phyloP scores from a whole-genome alignment of 2,113 vertebrate genomes.

The Trichomycterus rosablanca region DNA sequence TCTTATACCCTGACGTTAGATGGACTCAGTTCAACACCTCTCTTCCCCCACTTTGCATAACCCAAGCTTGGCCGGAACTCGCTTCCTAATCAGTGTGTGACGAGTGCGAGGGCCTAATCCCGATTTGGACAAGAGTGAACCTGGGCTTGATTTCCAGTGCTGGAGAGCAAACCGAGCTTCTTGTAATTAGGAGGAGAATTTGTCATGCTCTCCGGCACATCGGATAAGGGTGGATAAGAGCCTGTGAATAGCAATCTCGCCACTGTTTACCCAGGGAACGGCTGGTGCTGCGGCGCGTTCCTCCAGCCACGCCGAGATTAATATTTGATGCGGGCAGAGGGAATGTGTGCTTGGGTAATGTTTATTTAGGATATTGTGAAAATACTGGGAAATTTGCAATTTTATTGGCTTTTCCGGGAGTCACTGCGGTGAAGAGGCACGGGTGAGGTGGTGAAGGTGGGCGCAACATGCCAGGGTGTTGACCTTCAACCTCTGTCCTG shows the following conservation, averaged over 20 bases:
- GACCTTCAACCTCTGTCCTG: conserved; percentile 32
- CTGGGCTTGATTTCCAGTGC: conserved; percentile 81
- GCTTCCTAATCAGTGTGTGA: conserved; percentile 15
- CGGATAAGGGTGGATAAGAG: conserved; percentile 74
- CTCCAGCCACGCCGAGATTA: conserved; percentile 82
- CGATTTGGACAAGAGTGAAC: conserved; percentile 27
- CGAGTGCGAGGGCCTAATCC: conserved; percentile 36
- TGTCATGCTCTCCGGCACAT: conserved; percentile 84
- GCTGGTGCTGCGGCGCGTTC: conserved; percentile 71
- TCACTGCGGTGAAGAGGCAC: conserved; percentile 24
- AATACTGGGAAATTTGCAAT: conserved; percentile 96
- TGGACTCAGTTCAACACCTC: conserved; percentile 9
- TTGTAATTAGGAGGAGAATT: conserved; percentile 90
- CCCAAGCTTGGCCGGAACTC: conserved; percentile 19
- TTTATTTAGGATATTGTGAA: conserved; percentile 99
- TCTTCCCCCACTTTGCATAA: conserved; percentile 15
- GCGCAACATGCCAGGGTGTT: conserved; percentile 13
- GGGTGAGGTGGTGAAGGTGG: conserved; percentile 27
- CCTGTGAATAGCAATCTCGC: conserved; percentile 80
- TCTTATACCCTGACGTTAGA: conserved; percentile 8
- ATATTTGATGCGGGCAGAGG: conserved; percentile 94
- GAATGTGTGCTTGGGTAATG: conserved; percentile 79
- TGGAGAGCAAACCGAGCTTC: conserved; percentile 84
- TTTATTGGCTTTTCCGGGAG: conserved; percentile 88
- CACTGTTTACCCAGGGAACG: conserved; percentile 85